phyloP scores from a whole-genome alignment of 2,113 vertebrate genomes.

The Aleadryas rufinucha region DNA sequence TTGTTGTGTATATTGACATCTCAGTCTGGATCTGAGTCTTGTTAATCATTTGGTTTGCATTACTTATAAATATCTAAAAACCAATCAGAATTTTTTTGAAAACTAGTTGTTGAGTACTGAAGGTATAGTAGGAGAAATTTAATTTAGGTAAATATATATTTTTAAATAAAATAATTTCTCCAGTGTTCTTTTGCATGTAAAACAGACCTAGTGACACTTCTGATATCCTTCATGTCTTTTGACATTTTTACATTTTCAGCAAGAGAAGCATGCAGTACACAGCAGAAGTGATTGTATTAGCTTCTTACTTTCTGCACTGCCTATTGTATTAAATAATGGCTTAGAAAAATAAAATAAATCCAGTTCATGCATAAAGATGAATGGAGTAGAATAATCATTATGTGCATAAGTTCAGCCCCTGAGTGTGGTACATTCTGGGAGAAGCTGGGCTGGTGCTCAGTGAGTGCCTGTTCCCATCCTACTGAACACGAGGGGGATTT shows the following conservation, averaged over 20 bases:
- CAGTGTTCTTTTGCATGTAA: background rate
- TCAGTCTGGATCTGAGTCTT: background rate
- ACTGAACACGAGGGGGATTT: background rate
- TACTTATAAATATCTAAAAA: background rate
- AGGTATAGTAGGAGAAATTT: background rate
- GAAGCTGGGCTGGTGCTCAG: background rate
- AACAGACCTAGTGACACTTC: background rate
- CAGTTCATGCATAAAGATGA: slow-evolving; percentile 46
- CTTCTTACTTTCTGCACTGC: slow-evolving; percentile 30
- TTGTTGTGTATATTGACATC: background rate
- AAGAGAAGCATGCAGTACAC: background rate
- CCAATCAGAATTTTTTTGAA: background rate
- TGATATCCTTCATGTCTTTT: background rate
- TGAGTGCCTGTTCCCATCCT: background rate
- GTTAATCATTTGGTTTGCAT: background rate
- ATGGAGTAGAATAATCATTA: background rate
- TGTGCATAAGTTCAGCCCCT: background rate
- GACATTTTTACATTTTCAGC: slow-evolving; percentile 17
- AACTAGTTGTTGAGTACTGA: background rate
- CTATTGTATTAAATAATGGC: slow-evolving; percentile 46
- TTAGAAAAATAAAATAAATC: slow-evolving; percentile 50
- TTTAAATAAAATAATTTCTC: background rate
- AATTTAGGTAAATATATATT: background rate
- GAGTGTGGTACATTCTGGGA: background rate
- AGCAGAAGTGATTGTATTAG: slow-evolving; percentile 18